Conservation (phyloP, 2,797 vertebrate species). For the Sebastes trivittatus region DNA sequence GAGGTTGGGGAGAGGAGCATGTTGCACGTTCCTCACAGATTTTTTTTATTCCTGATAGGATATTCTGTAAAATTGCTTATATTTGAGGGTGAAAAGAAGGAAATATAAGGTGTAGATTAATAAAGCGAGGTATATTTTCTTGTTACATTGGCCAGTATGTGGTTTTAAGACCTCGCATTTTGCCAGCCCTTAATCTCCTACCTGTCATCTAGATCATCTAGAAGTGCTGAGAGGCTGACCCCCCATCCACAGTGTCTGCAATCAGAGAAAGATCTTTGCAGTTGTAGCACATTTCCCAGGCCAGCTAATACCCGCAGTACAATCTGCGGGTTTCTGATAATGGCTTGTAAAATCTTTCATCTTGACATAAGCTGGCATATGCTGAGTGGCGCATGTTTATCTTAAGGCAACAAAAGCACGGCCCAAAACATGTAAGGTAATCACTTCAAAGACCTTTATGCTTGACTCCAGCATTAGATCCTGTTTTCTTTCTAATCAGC, state of each 20-base stretch:
- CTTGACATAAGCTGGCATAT: slow-evolving; percentile 81
- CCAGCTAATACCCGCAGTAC: slow-evolving; percentile 74
- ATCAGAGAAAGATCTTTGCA: slow-evolving; percentile 78
- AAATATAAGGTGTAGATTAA: background rate
- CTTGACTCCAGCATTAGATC: slow-evolving; percentile 70
- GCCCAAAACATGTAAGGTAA: slow-evolving; percentile 75
- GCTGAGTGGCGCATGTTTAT: slow-evolving; percentile 81
- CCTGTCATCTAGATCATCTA: slow-evolving; percentile 63
- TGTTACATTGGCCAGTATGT: slow-evolving; percentile 1
- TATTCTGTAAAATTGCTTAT: slow-evolving; percentile 2
- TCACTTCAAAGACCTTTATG: slow-evolving; percentile 78
- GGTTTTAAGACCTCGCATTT: slow-evolving; percentile 52
- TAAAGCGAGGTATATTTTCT: background rate
- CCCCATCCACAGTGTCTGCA: slow-evolving; percentile 50
- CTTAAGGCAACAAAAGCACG: slow-evolving; percentile 73
- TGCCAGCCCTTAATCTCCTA: slow-evolving; percentile 51
- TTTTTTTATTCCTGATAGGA: slow-evolving; percentile 6
- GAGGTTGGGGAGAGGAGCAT: background rate
- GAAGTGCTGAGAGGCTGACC: slow-evolving; percentile 69
- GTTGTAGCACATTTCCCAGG: slow-evolving; percentile 71
- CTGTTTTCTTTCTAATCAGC: slow-evolving; percentile 77
- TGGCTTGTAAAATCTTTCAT: slow-evolving; percentile 80
- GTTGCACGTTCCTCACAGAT: slow-evolving; percentile 23
- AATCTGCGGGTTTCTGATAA: slow-evolving; percentile 79
- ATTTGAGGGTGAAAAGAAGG: background rate